Conservation (phyloP, 2,797 vertebrate species). For the Propithecus deckenii region DNA sequence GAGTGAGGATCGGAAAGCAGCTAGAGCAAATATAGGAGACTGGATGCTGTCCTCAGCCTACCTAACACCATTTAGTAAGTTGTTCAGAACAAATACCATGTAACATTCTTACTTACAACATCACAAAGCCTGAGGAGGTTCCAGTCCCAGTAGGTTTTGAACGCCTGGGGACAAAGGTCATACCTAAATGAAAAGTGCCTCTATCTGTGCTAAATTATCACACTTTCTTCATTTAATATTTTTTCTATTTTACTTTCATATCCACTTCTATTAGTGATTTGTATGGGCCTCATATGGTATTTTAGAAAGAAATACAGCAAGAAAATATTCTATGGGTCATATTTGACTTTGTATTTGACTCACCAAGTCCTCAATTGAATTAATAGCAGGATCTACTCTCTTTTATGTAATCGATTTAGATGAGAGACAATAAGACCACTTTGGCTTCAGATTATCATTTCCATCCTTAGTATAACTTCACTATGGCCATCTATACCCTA, state of each 20-base stretch:
- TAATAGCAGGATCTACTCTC: neutral
- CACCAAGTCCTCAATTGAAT: neutral
- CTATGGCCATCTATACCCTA: neutral
- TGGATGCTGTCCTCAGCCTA: neutral
- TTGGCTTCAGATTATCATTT: neutral
- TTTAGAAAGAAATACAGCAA: neutral
- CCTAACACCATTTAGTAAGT: neutral
- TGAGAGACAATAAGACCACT: neutral
- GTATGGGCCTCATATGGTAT: neutral
- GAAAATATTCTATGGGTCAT: neutral
- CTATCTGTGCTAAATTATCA: neutral
- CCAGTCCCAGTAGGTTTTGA: neutral
- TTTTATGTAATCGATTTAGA: slow-evolving; percentile 16
- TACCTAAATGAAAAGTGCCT: neutral
- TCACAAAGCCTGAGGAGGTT: neutral
- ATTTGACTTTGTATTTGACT: neutral
- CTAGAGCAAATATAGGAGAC: neutral
- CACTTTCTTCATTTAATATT: neutral
- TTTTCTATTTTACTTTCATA: neutral
- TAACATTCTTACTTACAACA: neutral
- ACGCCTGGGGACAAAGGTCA: neutral
- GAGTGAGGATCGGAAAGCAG: neutral
- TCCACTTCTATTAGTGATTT: neutral
- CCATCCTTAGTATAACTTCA: neutral
- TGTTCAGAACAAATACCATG: neutral